Evolutionary conservation across 2,888 invertebrate genomes (phyloP).

Genomic region (Melinopterus prodromus): DNA sequence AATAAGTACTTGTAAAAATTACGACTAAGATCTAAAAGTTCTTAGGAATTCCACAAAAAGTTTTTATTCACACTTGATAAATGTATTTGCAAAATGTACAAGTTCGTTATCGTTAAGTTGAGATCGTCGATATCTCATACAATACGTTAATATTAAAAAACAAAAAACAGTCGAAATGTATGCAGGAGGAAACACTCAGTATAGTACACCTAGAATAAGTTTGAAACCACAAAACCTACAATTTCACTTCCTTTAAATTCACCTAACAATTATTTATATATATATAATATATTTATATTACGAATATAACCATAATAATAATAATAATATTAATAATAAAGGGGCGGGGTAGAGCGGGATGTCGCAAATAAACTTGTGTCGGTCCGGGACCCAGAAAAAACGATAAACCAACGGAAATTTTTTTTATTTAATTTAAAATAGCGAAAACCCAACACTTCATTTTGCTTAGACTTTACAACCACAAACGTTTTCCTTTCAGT

Average conservation of each 20-base stretch:
- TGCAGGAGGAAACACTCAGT: background rate
- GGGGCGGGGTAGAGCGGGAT: constrained; percentile 23
- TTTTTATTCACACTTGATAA: background rate
- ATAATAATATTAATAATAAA: constrained; percentile 8
- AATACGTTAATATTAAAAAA: background rate
- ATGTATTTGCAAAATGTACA: constrained; percentile 4
- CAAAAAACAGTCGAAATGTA: background rate
- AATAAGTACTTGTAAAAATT: background rate
- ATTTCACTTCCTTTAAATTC: background rate
- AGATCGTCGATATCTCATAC: background rate
- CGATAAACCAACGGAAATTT: constrained; percentile 52
- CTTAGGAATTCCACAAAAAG: background rate
- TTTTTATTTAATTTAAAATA: constrained; percentile 8
- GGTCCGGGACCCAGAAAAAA: constrained; percentile 54
- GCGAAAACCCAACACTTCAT: constrained; percentile 47
- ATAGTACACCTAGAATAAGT: constrained; percentile 4
- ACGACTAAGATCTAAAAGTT: background rate
- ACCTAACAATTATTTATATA: constrained; percentile 4
- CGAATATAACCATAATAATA: constrained; percentile 11
- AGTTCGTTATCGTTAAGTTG: background rate
- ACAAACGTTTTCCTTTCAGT: constrained; percentile 44
- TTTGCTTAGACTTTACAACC: constrained; percentile 13
- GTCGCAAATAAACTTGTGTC: constrained; percentile 51
- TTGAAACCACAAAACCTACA: constrained; percentile 4
- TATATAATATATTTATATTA: constrained; percentile 13